A percentile compares a stretch with the other conserved stretches of the same genome.
Conservation (phyloP, 1,140 invertebrate species). For the Phymastichus coffea region DNA sequence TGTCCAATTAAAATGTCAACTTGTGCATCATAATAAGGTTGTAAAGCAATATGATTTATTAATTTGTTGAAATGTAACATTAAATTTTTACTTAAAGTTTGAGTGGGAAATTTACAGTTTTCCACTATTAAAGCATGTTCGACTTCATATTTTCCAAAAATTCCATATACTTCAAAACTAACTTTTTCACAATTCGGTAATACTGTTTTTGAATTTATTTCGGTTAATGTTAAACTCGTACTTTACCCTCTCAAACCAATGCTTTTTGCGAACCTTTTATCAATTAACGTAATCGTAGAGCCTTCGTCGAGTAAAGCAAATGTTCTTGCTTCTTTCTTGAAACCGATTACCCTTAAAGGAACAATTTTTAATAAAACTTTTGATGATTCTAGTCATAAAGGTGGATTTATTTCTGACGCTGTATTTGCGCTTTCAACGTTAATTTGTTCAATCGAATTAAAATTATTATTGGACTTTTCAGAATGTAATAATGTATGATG, state of each 20-base stretch:
- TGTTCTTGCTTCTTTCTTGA: background rate
- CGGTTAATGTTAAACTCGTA: background rate
- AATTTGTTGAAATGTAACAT: background rate
- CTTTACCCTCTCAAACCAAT: conserved; percentile 12
- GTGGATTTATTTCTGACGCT: no score
- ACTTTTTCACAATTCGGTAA: background rate
- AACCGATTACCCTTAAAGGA: conserved; percentile 14
- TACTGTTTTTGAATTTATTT: background rate
- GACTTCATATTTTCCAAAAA: background rate
- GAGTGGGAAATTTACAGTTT: background rate
- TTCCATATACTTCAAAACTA: background rate
- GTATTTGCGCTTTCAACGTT: background rate
- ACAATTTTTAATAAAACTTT: conserved; percentile 23
- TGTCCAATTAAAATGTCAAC: conserved; percentile 16
- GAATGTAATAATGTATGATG: background rate
- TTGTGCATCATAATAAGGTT: background rate
- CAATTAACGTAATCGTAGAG: conserved; percentile 29
- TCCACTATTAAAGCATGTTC: background rate
- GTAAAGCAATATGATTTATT: background rate
- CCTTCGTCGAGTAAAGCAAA: conserved; percentile 33
- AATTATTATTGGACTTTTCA: background rate
- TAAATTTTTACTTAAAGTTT: background rate
- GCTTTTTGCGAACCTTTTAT: conserved; percentile 11
- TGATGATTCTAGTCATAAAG: background rate
- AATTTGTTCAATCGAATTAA: no score